phyloP scores from a whole-genome alignment of 2,797 vertebrate genomes.

The Amniataba percoides region DNA sequence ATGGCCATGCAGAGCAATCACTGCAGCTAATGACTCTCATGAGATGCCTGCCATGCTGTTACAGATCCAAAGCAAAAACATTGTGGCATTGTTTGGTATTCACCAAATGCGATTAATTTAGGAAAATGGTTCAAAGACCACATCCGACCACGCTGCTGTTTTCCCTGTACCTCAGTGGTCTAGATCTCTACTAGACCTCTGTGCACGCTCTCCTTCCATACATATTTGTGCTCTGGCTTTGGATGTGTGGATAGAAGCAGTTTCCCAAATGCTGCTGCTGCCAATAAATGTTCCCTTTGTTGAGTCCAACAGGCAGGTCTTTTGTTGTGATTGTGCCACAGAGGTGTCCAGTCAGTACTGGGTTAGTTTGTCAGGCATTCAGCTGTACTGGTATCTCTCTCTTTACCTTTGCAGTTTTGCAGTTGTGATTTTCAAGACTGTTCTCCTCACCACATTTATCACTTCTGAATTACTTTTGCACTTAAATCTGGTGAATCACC shows the following conservation, averaged over 20 bases:
- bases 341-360: neutral
- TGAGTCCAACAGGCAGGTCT: neutral
- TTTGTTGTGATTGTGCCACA: constrained; percentile 4
- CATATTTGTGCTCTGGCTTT: constrained; percentile 30
- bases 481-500: constrained; percentile 6
- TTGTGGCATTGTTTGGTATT: neutral
- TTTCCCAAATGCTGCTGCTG: neutral
- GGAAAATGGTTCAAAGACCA: neutral
- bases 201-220: constrained; percentile 2
- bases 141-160: neutral
- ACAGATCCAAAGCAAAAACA: constrained; percentile 30
- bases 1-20: constrained; percentile 35
- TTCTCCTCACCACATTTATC: neutral
- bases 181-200: too few relatives aligned
- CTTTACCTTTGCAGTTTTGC: neutral
- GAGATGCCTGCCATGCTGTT: constrained; percentile 33
- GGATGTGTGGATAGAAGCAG: constrained; percentile 26
- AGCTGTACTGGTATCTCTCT: neutral
- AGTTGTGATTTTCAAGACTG: neutral
- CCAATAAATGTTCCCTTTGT: constrained; percentile 3
- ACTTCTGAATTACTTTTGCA: neutral
- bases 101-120: constrained; percentile 8
- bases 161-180: constrained; percentile 10
- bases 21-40: constrained; percentile 34
- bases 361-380: neutral